Percentiles rank a stretch among this genome's conserved stretches.
These are phyloP conservation scores for Lagopus muta DNA, from an alignment of 2,113 vertebrate species.

Conservation along the genomic window DNA sequence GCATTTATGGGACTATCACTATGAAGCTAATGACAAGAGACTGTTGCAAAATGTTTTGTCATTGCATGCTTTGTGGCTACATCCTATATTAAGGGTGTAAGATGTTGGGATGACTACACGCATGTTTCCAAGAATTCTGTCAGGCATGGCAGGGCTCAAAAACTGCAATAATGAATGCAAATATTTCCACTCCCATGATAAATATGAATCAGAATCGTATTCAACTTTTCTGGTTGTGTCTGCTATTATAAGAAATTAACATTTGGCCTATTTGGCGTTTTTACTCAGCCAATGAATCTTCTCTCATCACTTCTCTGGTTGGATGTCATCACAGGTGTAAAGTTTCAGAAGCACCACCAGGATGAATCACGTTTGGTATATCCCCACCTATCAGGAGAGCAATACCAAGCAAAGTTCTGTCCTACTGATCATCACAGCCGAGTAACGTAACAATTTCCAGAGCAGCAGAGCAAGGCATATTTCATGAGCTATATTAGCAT, in stretches of 20 bases:
- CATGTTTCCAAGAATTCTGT: background rate
- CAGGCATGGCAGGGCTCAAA: conserved; percentile 20
- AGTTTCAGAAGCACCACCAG: background rate
- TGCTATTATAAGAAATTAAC: conserved; percentile 47
- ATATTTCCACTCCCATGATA: conserved; percentile 52
- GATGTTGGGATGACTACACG: fast-evolving
- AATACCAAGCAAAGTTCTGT: conserved; percentile 18
- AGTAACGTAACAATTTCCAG: conserved; percentile 54
- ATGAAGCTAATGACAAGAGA: background rate
- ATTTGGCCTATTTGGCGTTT: background rate
- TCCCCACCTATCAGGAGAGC: background rate
- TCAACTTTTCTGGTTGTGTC: conserved; percentile 20
- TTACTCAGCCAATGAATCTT: conserved; percentile 48
- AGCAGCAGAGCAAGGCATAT: conserved; percentile 14
- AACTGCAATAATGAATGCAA: conserved; percentile 6
- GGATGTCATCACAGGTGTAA: conserved; percentile 35
- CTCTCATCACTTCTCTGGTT: conserved; percentile 32
- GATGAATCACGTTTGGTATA: conserved; percentile 29
- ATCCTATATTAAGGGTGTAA: background rate
- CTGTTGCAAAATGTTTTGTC: background rate
- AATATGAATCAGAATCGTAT: conserved; percentile 62
- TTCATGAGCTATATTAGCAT: conserved; percentile 29
- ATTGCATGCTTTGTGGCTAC: background rate
- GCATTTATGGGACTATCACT: background rate
- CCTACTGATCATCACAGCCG: conserved; percentile 1